Evolutionary conservation across 2,113 vertebrate genomes (phyloP).

Genomic region (Rhadina sibilatrix): DNA sequence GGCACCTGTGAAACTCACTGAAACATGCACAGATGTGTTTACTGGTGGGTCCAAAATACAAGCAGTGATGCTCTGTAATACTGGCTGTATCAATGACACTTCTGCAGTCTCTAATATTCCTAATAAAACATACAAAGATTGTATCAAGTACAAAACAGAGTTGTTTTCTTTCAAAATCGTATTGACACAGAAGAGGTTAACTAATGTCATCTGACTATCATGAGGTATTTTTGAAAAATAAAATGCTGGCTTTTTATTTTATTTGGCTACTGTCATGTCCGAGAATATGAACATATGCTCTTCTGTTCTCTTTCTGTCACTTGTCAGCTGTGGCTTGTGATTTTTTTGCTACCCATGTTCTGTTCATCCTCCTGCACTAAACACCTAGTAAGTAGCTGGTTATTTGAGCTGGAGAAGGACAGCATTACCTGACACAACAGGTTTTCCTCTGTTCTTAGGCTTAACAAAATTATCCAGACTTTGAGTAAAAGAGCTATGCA

Average conservation of each 20-base stretch:
- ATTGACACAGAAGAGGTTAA: neutral
- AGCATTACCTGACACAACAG: neutral
- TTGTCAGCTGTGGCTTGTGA: neutral
- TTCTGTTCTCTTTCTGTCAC: neutral
- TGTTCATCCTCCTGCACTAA: neutral
- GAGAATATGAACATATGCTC: neutral
- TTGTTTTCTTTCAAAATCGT: neutral
- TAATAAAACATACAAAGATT: neutral
- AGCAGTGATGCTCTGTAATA: neutral
- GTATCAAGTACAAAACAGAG: neutral
- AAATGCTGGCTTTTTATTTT: neutral
- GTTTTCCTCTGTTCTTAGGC: neutral
- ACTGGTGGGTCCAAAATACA: neutral
- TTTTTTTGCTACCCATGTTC: neutral
- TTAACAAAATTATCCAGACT: neutral
- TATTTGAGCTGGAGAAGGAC: neutral
- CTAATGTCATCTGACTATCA: neutral
- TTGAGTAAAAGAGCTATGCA: neutral
- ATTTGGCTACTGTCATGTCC: neutral
- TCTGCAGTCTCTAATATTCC: neutral
- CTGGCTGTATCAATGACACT: neutral
- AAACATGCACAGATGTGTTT: neutral
- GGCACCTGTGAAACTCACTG: conserved; percentile 80
- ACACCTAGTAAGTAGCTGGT: neutral
- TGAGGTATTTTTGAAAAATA: neutral